Base-by-base conservation (phyloP, 2,888 invertebrate genomes). In the Ametastegia equiseti region DNA sequence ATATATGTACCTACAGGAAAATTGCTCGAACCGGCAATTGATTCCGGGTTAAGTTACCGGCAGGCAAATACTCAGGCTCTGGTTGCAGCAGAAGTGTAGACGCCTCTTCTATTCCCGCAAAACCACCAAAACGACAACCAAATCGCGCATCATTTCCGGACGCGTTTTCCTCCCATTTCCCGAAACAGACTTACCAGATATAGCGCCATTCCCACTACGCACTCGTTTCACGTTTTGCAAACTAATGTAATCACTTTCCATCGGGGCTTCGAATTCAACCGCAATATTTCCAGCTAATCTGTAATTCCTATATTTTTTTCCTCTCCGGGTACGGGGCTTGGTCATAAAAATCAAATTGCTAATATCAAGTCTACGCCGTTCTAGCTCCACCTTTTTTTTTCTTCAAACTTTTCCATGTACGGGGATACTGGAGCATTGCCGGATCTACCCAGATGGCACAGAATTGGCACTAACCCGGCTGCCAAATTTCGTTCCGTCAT, bases 41-140 rank as follows among this genome's bases (percentile, higher is more conserved):
- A 50, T 75, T 75, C 19, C 54, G n/a, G 75, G 39, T 54, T 54
- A 54, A 75, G 54, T 50, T 75, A 75, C 75, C 75, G 75, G 50
- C 6, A 60, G 30, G 60, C 60, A 60, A 60, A 30, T 30, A 27
- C 30, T 30, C 30, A 13, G 30, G 11, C n/a, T 60, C 30, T 11
- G 30, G 13, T 30, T n/a, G n/a, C n/a, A n/a, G n/a, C n/a, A n/a
- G 6, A 30, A 60, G 30, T 60, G 30, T 30, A 15, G 2, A 60
- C n/a, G 30, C 15, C 23, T 60, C 54, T 15, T 54, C 54, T 54
- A 54, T 54, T 54, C 19, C 30, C 11, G 30, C 9, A 9, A 42
- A 60, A 60, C 60, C 60, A 60, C 60, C 60, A 60, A 60, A 60
- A 60, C 60, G 60, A 60, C 11, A 30, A 60, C 30, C 19, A 39